phyloP scores from a whole-genome alignment of 2,113 vertebrate genomes.

The Podarcis cretensis region DNA sequence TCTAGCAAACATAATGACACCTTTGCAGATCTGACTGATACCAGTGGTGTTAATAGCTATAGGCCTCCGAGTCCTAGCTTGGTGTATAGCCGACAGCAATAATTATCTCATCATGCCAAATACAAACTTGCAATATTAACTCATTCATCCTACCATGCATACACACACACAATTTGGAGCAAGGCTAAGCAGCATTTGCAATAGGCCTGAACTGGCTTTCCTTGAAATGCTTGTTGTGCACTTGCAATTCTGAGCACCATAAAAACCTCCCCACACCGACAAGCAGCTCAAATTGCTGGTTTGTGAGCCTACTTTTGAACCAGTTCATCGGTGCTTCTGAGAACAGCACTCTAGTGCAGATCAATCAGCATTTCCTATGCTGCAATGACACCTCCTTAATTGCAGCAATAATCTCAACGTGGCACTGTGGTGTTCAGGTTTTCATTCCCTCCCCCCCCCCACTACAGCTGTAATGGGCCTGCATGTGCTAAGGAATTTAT shows the following conservation, averaged over 20 bases:
- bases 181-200: slow-evolving; percentile 39
- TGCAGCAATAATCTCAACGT: slow-evolving; percentile 33
- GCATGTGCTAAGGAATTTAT: slow-evolving; percentile 11
- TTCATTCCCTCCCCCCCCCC: neutral
- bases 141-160: slow-evolving; percentile 54
- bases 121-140: slow-evolving; percentile 60
- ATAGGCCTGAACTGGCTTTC: neutral
- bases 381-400: slow-evolving; percentile 30
- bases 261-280: neutral
- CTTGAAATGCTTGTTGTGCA: slow-evolving; percentile 12
- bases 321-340: neutral
- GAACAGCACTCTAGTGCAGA: neutral
- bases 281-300: slow-evolving; percentile 26
- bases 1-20: slow-evolving; percentile 57
- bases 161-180: neutral
- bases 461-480: neutral
- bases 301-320: neutral
- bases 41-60: slow-evolving; percentile 49
- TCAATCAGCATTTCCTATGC: neutral
- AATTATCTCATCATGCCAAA: slow-evolving; percentile 63
- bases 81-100: slow-evolving; percentile 58
- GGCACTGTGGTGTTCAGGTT: neutral
- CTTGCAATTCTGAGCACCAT: slow-evolving; percentile 23
- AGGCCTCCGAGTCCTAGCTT: slow-evolving; percentile 54
- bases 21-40: slow-evolving; percentile 58